Base-by-base conservation (phyloP, 1,140 invertebrate genomes). In the Drosophila athabasca region DNA sequence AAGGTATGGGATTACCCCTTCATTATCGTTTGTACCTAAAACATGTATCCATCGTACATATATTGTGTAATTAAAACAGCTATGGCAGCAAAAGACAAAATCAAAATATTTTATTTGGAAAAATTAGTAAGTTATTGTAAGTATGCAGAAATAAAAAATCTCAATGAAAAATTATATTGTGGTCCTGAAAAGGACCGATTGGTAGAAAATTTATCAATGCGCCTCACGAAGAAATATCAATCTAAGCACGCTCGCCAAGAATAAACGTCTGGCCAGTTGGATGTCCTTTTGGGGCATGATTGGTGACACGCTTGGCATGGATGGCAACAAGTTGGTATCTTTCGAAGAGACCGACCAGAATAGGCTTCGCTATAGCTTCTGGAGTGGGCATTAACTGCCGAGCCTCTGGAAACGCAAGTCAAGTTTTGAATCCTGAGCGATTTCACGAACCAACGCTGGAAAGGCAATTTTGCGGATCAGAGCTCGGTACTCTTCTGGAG, bases 241-340 rank as follows among this genome's bases (percentile, higher is more conserved):
- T 80, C 94, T 94, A 95, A 92, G 94, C 94, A 76, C 95, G 93
- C 91, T 96, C 95, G 44, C 95, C 95, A 71, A 95, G 93, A 66
- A 96, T 95, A n/a, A n/a, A 91, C 96, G 94, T 81, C 96, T 93
- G 96, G 17, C 96, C 74, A 97, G 91, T 84, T 97, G 97, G 77
- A 98, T 97, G 87, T 97, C 96, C 92, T 97, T 98, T n/a, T n/a
- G n/a, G 4, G 96, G 17, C 96, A 97, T 97, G 72, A 97, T 97
- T 62, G 97, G 97, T 97, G 15, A 19, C 97, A 74, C 97, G 94
- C 92, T 97, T 98, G 58, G 97, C 97, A 87, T 98, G 97, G 84
- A 19, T 98, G 59, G 97, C 96, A 91, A 96, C 92, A 96, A 92
- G 91, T 96, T 96, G 41, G 96, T 96, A 89, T 96, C 95, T 92